Base-by-base conservation (phyloP, 2,888 invertebrate genomes). In the Agrochola circellaris region DNA sequence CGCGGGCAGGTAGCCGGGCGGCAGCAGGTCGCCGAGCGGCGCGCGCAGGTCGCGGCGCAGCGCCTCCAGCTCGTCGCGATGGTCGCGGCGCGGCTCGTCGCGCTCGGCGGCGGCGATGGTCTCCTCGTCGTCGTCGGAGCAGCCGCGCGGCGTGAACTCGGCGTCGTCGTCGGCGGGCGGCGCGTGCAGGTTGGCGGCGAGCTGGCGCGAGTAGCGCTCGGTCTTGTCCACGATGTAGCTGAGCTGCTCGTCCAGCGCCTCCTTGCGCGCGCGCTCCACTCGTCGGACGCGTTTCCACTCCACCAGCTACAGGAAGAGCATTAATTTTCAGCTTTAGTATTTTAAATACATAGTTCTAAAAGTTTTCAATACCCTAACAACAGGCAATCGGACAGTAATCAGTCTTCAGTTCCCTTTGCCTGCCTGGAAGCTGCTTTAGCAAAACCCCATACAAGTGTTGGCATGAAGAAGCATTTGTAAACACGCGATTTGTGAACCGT, bases 221-320 rank as follows among this genome's bases (percentile, higher is more conserved):
- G 99, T 99, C 96, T 99, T 99, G 95, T 99, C 99, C 79, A 99
- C 99, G 92, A 99, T 99, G 94, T 99, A 99, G 94, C 99, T 99
- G 81, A 99, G 97, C 95, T 99, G 99, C 92, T 99, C 98, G 97
- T 99, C 99, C 77, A 99, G 97, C 0, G 99, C 99, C 92, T 98
- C 98, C 93, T 99, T 99, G 81, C 99, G 97, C 93, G 99, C 99
- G 90, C 99, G 99, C 94, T 99, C 99, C 79, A 99, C 97, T 87
- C 99, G 98, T 45, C 98, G 98, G 91, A 98, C 98, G 89, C 99
- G 98, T 93, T 99, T 99, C 95, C 98, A 99, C 94, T 99, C 99
- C 64, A 99, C 99, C 89, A 99, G 96, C 98, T 98, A 92, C 5
- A 7, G 15, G 5, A n/a, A 23, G 17, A 62, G 0, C 38, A 17